Evolutionary conservation across 2,113 vertebrate genomes (phyloP).

Genomic region (Scalopus aquaticus): DNA sequence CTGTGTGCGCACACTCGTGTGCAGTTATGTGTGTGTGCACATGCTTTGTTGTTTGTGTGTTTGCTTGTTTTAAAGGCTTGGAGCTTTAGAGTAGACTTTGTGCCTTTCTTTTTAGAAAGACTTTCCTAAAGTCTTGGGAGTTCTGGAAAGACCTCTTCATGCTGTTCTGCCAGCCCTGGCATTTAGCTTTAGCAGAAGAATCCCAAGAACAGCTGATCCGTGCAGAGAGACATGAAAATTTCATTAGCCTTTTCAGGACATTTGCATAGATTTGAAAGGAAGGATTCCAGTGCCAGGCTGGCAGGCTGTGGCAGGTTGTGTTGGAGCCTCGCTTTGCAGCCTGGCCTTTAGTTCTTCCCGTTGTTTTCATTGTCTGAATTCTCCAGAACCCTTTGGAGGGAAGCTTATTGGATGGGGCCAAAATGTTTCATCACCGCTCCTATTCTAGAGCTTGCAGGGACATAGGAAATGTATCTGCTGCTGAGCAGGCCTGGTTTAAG

Average conservation of each 20-base stretch:
- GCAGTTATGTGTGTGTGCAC: neutral
- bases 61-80: neutral
- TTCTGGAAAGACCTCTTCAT: conserved; percentile 26
- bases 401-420: neutral
- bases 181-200: conserved; percentile 6
- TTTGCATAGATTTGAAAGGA: conserved; percentile 49
- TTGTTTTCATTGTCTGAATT: conserved; percentile 43
- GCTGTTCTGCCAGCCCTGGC: neutral
- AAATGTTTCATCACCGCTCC: neutral
- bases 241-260: conserved; percentile 23
- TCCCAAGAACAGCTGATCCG: conserved; percentile 4
- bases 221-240: conserved; percentile 44
- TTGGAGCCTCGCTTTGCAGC: neutral
- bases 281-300: neutral
- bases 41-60: neutral
- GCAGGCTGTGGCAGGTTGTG: neutral
- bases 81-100: neutral
- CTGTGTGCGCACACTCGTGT: neutral
- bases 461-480: neutral
- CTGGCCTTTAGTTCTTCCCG: neutral
- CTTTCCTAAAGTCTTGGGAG: neutral
- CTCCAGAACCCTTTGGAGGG: conserved; percentile 1
- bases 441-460: neutral
- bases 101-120: neutral
- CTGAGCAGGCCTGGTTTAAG: neutral